Evolutionary conservation across 2,113 vertebrate genomes (phyloP).

Genomic region (Austrofundulus limnaeus): DNA sequence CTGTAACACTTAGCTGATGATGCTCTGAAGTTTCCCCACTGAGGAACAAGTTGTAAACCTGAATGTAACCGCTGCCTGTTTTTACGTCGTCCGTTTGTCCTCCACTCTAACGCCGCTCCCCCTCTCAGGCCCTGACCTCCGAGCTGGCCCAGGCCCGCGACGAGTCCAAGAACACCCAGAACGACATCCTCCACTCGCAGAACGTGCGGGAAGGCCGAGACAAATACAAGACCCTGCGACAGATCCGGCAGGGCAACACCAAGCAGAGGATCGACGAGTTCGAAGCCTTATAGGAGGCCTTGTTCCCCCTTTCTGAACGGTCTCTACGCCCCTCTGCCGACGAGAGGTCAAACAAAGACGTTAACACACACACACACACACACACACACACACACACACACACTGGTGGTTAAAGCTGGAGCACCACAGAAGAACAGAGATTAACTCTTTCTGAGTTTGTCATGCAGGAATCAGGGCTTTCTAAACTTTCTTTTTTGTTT

Average conservation of each 20-base stretch:
- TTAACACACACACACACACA: conserved; percentile 20
- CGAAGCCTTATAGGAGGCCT: conserved; percentile 87
- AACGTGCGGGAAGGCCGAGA: conserved; percentile 90
- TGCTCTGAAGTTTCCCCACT: no score
- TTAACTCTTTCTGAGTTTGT: conserved; percentile 18
- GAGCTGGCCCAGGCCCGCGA: conserved; percentile 90
- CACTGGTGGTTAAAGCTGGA: conserved; percentile 27
- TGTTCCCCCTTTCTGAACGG: conserved; percentile 67
- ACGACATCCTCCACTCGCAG: conserved; percentile 90
- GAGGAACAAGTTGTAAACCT: no score
- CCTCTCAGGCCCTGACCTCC: conserved; percentile 83
- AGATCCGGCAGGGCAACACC: conserved; percentile 96
- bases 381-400: conserved; percentile 16
- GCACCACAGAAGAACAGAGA: conserved; percentile 34
- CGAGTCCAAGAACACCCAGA: conserved; percentile 90
- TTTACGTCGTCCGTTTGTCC: conserved; percentile 3
- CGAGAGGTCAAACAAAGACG: conserved; percentile 8
- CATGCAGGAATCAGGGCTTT: conserved; percentile 27
- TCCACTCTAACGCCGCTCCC: neutral
- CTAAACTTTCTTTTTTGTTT: conserved; percentile 24
- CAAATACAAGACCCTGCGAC: conserved; percentile 96
- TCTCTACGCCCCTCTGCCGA: conserved; percentile 48
- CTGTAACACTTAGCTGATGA: no score
- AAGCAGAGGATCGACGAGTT: conserved; percentile 98
- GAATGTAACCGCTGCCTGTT: neutral